Percentiles rank a stretch among this genome's conserved stretches.
Conservation (phyloP, 2,888 invertebrate species). For the Andrena trimmerana region DNA sequence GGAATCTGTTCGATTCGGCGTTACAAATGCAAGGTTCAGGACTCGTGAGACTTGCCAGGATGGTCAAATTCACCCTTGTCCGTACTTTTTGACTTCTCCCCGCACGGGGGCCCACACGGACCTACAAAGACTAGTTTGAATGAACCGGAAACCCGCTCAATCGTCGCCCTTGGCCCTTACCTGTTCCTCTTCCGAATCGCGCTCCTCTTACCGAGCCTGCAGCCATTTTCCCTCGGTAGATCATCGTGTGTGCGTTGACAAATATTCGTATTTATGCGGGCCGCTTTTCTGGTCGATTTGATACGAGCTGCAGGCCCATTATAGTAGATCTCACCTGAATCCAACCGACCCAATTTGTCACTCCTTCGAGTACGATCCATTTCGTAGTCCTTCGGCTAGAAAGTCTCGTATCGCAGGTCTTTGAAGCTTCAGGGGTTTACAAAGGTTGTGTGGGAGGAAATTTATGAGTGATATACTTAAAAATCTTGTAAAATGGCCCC, state of each 20-base stretch:
- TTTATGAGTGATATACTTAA: background rate
- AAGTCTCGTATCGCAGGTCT: background rate
- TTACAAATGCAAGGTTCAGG: constrained; percentile 63
- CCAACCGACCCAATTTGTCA: constrained; percentile 35
- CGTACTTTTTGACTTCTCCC: constrained; percentile 79
- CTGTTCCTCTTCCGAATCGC: constrained; percentile 65
- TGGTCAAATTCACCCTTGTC: constrained; percentile 78
- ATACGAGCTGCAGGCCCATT: constrained; percentile 62
- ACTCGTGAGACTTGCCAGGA: constrained; percentile 64
- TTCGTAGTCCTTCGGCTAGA: background rate
- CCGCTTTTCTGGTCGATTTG: constrained; percentile 51
- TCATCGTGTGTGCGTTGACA: constrained; percentile 23
- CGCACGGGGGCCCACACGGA: constrained; percentile 56
- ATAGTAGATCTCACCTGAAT: constrained; percentile 22
- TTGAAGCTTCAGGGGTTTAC: background rate
- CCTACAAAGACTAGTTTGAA: constrained; percentile 70
- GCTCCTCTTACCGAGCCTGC: constrained; percentile 33
- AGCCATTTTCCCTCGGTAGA: constrained; percentile 11
- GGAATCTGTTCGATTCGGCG: constrained; percentile 2
- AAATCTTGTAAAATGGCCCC: background rate
- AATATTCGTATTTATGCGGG: constrained; percentile 49
- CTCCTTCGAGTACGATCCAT: constrained; percentile 26
- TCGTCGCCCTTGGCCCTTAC: constrained; percentile 68
- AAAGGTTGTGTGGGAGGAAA: background rate
- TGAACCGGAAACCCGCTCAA: constrained; percentile 78